These are phyloP conservation scores for Aulostomus chinensis DNA, from an alignment of 2,797 vertebrate genomes.

Conservation along the genomic window DNA sequence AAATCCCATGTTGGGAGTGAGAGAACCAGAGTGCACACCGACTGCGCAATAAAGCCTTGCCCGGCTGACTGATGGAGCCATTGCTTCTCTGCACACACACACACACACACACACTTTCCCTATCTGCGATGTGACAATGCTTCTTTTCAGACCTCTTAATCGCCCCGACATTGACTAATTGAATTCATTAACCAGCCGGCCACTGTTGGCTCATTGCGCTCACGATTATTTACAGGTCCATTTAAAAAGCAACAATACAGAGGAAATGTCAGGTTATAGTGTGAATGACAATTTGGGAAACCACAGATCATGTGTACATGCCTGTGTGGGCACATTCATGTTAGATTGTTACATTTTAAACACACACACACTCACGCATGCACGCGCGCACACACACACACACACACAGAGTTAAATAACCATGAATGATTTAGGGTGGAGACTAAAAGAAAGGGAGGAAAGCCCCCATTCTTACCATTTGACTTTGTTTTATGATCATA, in stretches of 20 bases:
- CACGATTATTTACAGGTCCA: conserved; percentile 65
- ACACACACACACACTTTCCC: conserved; percentile 15
- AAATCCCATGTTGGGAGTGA: too few relatives aligned
- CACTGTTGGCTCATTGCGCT: conserved; percentile 45
- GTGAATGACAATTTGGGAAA: conserved; percentile 40
- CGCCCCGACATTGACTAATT: conserved; percentile 65
- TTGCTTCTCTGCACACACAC: conserved; percentile 44
- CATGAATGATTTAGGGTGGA: conserved; percentile 58
- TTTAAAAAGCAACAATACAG: conserved; percentile 61
- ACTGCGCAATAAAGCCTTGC: conserved; percentile 17
- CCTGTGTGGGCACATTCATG: conserved; percentile 8
- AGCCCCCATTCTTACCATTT: conserved; percentile 39
- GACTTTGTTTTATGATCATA: conserved; percentile 67
- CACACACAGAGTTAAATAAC: conserved; percentile 39
- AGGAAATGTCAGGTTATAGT: conserved; percentile 63
- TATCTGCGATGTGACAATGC: conserved; percentile 55
- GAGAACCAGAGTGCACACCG: neutral
- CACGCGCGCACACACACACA: conserved; percentile 35
- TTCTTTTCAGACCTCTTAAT: conserved; percentile 68
- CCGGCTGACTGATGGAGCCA: conserved; percentile 52
- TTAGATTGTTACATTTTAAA: conserved; percentile 31
- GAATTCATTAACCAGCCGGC: conserved; percentile 63
- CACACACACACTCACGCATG: conserved; percentile 28
- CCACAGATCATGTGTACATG: neutral
- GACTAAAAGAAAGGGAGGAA: conserved; percentile 45